Evolutionary conservation across 1,140 invertebrate genomes (phyloP), one percentile per base, ranked within the genome.

Genomic region (Bemisia tabaci): DNA sequence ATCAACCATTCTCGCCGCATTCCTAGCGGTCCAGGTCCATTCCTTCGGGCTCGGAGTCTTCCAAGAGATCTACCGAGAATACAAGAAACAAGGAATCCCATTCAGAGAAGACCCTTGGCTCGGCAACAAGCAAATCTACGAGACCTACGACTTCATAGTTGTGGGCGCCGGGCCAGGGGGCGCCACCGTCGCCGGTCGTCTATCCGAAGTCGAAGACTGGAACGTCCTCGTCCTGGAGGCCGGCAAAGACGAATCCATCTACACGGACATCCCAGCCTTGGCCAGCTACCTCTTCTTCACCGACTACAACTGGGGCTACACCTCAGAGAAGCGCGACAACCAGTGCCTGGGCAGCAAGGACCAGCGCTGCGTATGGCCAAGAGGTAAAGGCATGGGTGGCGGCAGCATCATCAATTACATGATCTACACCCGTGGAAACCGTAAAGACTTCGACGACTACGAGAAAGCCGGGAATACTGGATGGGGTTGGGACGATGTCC

Each of bases 401-500:
- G 87, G 86, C 1, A 90, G 87, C 59, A 83, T 89, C 1, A 82
- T 91, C 12, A 91, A 91, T 77, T 94, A 91, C 73, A 82, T 91
- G 83, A 86, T 91, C 0, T 90, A 91, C 70, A 85, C 87, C 59
- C 79, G 89, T 63, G 88, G 89, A 1, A 83, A 85, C 69, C 80
- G 80, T 0, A 72, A 77, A 5, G 88, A 91, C 76, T 91, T 86
- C 72, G 84, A 91, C 71, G 77, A 80, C 59, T 91, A 87, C 87
- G 82, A 77, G 2, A 77, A 77, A 12, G 78, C 87, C 69, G 95
- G 94, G 1, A 95, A 94, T 72, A 76, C 78, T 1, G 91, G 90
- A 0, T 97, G 95, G 95, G 85, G 86, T 23, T 97, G 91, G 74
- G 76, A 84, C 0, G 86, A 93, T 64, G 81, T 94, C 0, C 73